Evolutionary conservation across 1,140 invertebrate species (phyloP).

Genomic region (Papilio helenus): DNA sequence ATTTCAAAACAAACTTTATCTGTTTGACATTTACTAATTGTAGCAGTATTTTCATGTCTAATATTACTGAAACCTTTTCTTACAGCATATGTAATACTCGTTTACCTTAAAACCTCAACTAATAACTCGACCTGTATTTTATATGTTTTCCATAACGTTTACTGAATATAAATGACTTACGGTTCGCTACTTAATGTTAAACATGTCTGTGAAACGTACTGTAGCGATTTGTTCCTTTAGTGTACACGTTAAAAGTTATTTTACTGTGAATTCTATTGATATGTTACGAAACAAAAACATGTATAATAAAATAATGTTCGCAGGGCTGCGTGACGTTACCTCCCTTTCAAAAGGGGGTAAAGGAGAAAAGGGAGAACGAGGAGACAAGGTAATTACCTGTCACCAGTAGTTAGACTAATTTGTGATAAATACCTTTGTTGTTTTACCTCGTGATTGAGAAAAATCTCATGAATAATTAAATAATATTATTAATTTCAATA

Average conservation of each 20-base stretch:
- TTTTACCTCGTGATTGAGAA: not conserved
- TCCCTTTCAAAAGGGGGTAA: slow-evolving; percentile 54
- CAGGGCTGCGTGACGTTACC: slow-evolving; percentile 60
- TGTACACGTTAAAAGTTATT: slow-evolving; percentile 23
- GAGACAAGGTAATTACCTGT: slow-evolving; percentile 74
- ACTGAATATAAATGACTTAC: slow-evolving; percentile 61
- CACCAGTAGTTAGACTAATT: slow-evolving; percentile 13
- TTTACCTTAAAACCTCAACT: slow-evolving; percentile 43
- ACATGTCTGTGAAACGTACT: slow-evolving; percentile 6
- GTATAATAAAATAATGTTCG: slow-evolving; percentile 48
- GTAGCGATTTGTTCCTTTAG: slow-evolving; percentile 24
- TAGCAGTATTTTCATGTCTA: not conserved
- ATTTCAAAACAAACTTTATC: slow-evolving; percentile 32
- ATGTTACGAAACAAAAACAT: slow-evolving; percentile 13
- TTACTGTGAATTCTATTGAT: slow-evolving; percentile 9
- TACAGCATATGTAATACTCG: slow-evolving; percentile 45
- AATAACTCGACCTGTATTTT: slow-evolving; percentile 55
- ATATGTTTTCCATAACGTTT: slow-evolving; percentile 57
- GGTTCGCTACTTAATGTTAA: slow-evolving; percentile 27
- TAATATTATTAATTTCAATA: not conserved
- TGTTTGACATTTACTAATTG: slow-evolving; percentile 33
- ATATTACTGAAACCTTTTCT: slow-evolving; percentile 29
- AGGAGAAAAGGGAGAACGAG: slow-evolving; percentile 67
- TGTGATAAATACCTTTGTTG: slow-evolving; percentile 14
- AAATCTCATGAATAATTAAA: not conserved